phyloP scores from a whole-genome alignment of 2,888 invertebrate species.

The Ecdyonurus torrentis region DNA sequence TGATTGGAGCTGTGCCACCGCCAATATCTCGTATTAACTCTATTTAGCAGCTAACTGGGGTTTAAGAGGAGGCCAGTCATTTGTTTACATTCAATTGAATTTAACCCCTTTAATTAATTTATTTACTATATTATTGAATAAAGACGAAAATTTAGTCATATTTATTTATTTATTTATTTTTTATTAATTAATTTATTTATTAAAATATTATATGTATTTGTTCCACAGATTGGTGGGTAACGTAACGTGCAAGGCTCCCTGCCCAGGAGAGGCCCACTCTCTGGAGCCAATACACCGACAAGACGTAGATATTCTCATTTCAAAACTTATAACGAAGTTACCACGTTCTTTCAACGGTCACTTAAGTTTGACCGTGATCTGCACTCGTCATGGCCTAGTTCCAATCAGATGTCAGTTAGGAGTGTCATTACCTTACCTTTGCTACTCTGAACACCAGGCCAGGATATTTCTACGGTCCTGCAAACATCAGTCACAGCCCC shows the following conservation, averaged over 20 bases:
- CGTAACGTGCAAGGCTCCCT: slow-evolving; percentile 59
- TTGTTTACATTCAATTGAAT: no score
- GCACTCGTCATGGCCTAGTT: slow-evolving; percentile 33
- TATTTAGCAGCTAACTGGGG: no score
- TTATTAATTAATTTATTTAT: no score
- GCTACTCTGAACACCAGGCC: slow-evolving; percentile 51
- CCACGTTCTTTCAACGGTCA: slow-evolving; percentile 57
- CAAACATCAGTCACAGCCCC: slow-evolving; percentile 38
- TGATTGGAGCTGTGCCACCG: no score
- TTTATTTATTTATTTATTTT: no score
- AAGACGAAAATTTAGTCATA: no score
- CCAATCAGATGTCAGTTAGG: slow-evolving; percentile 58
- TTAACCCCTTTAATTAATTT: no score
- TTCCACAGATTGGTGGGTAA: no score
- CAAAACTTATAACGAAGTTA: slow-evolving; percentile 47
- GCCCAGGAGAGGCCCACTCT: slow-evolving; percentile 28
- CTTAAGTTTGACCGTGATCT: slow-evolving; percentile 45
- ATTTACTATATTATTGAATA: no score
- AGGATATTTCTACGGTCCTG: slow-evolving; percentile 45
- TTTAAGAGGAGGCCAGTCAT: no score
- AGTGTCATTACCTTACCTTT: slow-evolving; percentile 63
- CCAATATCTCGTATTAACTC: no score
- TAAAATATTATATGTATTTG: no score
- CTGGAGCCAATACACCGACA: slow-evolving; percentile 41
- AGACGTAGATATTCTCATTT: slow-evolving; percentile 54